Evolutionary conservation across 2,113 vertebrate species (phyloP), one percentile per base, ranked within the genome.

Genomic region (Gadus chalcogrammus): DNA sequence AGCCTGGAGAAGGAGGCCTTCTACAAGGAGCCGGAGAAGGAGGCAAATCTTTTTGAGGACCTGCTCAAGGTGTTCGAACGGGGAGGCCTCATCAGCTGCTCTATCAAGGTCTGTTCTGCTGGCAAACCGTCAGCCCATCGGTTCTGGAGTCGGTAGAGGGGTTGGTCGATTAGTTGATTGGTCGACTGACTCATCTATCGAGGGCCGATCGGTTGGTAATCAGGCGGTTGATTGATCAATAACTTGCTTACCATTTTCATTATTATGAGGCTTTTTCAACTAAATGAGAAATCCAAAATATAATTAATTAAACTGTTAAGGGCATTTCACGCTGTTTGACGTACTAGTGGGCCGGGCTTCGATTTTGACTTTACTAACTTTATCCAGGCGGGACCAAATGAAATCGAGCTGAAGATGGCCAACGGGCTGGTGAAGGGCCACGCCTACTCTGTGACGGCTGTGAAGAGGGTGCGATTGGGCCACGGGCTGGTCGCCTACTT

Each of bases 71-170:
- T 94, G 20, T 91, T 93, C 1, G 88, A 89, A 60, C 91, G 90
- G 63, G 95, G 91, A 5, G 95, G 96, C 4, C 85, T 99, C 75
- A 96, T 98, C 83, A 97, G 96, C 90, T 96, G 94, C 84, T 95
- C 88, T 79, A 95, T 96, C 65, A 87, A 5, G 79, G 84, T 87
- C 5, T 53, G 65, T 53, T 2, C 22, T 55, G 42, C 31, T 38
- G 15, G 5, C 2, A 8, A 35, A 48, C 24, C 27, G 8, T 13
- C 48, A 35, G 4, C 31, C 4, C 31, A 5, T 35, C 4, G 31
- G 42, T 2, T 48, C 42, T 2, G 2, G 12, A 48, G 6, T 9
- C 42, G 42, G 8, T 13, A 1, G 42, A 48, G 8, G 8, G 42
- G 8, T 48, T 48, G 5, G 11, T 13, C 42, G 12, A 48, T 48